Percentiles rank a stretch among this genome's conserved stretches.
Conservation (phyloP, 1,140 invertebrate genomes). For the Anadara kagoshimensis region DNA sequence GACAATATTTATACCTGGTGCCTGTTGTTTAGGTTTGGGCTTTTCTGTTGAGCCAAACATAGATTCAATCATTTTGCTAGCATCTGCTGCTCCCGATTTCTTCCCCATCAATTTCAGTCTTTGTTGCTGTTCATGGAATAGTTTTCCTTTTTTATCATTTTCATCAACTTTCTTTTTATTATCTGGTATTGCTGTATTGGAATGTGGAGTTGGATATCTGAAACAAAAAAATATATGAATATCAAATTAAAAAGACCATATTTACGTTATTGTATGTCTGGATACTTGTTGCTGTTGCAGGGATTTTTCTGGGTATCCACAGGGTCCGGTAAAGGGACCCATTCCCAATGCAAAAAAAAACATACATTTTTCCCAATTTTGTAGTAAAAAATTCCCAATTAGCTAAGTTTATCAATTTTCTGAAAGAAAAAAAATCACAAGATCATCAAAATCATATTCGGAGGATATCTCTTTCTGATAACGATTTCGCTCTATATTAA, state of each 20-base stretch:
- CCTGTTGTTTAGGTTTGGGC: constrained; percentile 25
- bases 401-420: too few relatives aligned
- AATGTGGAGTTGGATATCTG: neutral
- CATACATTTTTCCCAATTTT: too few relatives aligned
- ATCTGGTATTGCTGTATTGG: constrained; percentile 8
- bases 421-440: too few relatives aligned
- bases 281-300: too few relatives aligned
- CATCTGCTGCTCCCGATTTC: constrained; percentile 41
- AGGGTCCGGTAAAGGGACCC: too few relatives aligned
- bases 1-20: neutral
- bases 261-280: too few relatives aligned
- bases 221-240: neutral
- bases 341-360: too few relatives aligned
- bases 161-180: constrained; percentile 24
- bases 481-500: too few relatives aligned
- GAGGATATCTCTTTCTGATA: too few relatives aligned
- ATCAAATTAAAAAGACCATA: neutral
- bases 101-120: constrained; percentile 51
- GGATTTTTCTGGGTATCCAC: too few relatives aligned
- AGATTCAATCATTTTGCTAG: constrained; percentile 58
- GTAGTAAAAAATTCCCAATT: too few relatives aligned
- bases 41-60: constrained; percentile 58
- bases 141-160: constrained; percentile 45
- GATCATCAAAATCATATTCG: too few relatives aligned
- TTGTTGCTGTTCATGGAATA: constrained; percentile 58